Conservation (phyloP, 2,113 vertebrate species). For the Cephalopholis sonnerati region DNA sequence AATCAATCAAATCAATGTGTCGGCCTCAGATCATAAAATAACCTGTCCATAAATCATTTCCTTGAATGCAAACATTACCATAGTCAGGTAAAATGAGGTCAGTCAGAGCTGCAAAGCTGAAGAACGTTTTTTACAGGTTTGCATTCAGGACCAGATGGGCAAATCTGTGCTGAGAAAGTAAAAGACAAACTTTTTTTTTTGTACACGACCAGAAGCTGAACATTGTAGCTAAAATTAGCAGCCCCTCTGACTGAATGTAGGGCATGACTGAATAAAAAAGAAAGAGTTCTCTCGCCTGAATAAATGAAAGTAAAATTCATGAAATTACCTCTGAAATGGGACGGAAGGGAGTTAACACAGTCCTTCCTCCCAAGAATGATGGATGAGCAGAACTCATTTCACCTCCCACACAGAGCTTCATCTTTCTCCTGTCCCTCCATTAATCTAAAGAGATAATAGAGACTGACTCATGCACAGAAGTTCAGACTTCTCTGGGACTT, state of each 20-base stretch:
- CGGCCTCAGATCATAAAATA: not conserved
- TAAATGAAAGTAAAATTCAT: constrained; percentile 12
- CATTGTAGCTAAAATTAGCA: constrained; percentile 28
- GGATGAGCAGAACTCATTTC: constrained; percentile 13
- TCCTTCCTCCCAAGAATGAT: constrained; percentile 3
- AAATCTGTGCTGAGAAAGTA: constrained; percentile 3
- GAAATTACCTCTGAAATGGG: constrained; percentile 12
- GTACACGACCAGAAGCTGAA: not conserved
- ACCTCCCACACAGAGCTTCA: not conserved
- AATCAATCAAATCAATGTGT: not conserved
- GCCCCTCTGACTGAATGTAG: constrained; percentile 17
- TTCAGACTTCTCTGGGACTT: constrained; percentile 5
- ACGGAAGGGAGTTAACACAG: not conserved
- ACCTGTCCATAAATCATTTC: not conserved
- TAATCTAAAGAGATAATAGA: constrained; percentile 19
- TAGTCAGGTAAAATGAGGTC: not conserved
- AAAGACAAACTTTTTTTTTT: not conserved
- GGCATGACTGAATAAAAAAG: constrained; percentile 1
- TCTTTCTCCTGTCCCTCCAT: not conserved
- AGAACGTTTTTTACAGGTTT: not conserved
- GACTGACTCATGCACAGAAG: not conserved
- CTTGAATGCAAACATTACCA: not conserved
- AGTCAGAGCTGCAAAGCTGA: not conserved
- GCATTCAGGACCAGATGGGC: not conserved
- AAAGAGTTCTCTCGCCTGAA: constrained; percentile 3